Conservation (phyloP, 2,113 vertebrate species). For the Helogale parvula region DNA sequence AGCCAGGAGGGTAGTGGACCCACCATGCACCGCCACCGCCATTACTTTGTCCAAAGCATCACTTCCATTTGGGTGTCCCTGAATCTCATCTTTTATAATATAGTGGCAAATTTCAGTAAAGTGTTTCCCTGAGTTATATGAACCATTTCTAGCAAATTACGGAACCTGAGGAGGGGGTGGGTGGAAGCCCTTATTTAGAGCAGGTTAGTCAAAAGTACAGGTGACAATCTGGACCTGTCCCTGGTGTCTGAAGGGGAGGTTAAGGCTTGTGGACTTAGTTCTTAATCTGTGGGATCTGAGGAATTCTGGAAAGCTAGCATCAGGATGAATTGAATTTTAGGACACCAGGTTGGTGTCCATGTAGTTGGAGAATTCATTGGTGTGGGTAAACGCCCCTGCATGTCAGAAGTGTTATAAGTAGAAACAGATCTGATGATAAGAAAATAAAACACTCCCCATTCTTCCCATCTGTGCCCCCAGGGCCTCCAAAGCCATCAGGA, state of each 20-base stretch:
- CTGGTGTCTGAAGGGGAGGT: not conserved
- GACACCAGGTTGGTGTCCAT: not conserved
- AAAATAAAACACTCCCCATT: not conserved
- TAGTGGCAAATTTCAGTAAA: not conserved
- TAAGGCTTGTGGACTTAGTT: too few species aligned
- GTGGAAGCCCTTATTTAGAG: not conserved
- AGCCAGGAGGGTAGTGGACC: not conserved
- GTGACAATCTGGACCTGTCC: not conserved
- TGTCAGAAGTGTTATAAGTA: not conserved
- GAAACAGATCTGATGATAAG: not conserved
- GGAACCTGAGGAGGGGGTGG: not conserved
- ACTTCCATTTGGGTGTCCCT: not conserved
- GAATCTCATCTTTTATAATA: not conserved
- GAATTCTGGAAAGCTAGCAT: not conserved
- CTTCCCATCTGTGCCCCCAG: not conserved
- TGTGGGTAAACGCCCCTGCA: not conserved
- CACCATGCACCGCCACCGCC: accelerated
- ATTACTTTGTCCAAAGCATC: too few species aligned
- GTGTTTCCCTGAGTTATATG: not conserved
- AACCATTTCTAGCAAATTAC: not conserved
- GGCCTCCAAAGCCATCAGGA: not conserved
- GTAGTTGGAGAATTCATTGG: not conserved
- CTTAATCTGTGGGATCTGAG: not conserved
- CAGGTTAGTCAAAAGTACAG: not conserved
- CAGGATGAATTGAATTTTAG: not conserved